Percentiles rank a stretch among this genome's conserved stretches.
Evolutionary conservation across 1,140 invertebrate genomes (phyloP).

Genomic region (Delia radicum): DNA sequence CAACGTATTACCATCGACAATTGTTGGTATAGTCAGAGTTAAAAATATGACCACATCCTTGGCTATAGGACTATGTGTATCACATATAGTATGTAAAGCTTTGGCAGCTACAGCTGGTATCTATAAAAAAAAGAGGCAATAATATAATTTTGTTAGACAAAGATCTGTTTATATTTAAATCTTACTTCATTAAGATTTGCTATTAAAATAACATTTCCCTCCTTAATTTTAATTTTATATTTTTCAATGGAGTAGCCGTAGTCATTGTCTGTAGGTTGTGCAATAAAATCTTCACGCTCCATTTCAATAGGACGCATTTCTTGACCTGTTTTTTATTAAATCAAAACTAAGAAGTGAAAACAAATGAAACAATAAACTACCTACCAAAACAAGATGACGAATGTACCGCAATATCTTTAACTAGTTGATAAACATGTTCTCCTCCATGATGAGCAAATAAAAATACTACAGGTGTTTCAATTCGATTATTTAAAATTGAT

Average conservation of each 20-base stretch:
- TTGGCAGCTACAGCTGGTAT: conserved; percentile 40
- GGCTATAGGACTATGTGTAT: conserved; percentile 40
- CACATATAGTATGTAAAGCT: conserved; percentile 48
- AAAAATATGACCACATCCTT: conserved; percentile 45
- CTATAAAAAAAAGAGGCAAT: conserved; percentile 35
- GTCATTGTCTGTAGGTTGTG: conserved; percentile 28
- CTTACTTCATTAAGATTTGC: conserved; percentile 43
- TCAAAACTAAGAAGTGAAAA: neutral
- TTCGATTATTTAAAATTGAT: conserved; percentile 37
- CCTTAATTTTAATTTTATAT: conserved; percentile 39
- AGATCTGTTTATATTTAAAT: too few relatives aligned
- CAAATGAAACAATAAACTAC: neutral
- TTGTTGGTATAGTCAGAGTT: conserved; percentile 30
- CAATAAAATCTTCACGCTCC: conserved; percentile 38
- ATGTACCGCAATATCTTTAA: conserved; percentile 36
- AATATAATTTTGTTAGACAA: too few relatives aligned
- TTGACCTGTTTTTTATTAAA: conserved; percentile 29
- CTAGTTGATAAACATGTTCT: conserved; percentile 23
- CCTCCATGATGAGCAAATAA: conserved; percentile 38
- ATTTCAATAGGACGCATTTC: conserved; percentile 33
- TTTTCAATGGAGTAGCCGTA: conserved; percentile 41
- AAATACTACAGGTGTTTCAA: conserved; percentile 35
- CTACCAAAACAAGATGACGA: conserved; percentile 44
- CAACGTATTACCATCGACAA: neutral
- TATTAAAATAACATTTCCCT: conserved; percentile 48